Evolutionary conservation across 2,888 invertebrate genomes (phyloP), one percentile per base, ranked within the genome.

Genomic region (Dendrolimus houi): DNA sequence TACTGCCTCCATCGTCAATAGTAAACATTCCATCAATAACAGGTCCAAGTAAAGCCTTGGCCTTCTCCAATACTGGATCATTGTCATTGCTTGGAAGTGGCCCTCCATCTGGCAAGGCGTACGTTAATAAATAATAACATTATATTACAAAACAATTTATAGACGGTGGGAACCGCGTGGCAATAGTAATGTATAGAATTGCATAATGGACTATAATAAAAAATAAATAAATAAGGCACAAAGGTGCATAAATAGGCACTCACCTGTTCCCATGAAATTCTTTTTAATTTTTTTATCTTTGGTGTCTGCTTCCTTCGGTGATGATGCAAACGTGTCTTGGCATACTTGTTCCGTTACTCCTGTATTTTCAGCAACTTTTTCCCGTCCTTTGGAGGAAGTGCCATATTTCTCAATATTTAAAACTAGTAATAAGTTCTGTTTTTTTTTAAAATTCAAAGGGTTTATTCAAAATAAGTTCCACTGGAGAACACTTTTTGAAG

Each of bases 401-500:
- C 52, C 56, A 52, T 56, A 56, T 41, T 56, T 12, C 41, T 56
- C 56, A 56, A 56, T 56, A 52, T 52, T 56, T 40, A 40, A 29
- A 10, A 56, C 13, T 12, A 53, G 52, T n/a, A n/a, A n/a, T n/a
- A n/a, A n/a, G n/a, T n/a, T n/a, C n/a, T n/a, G n/a, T n/a, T n/a
- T n/a, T n/a, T n/a, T n/a, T n/a, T n/a, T n/a, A n/a, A n/a, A n/a
- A n/a, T n/a, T n/a, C n/a, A n/a, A n/a, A n/a, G n/a, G n/a, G n/a
- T n/a, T n/a, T n/a, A n/a, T n/a, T n/a, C n/a, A n/a, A n/a, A n/a
- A n/a, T n/a, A n/a, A n/a, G n/a, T n/a, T n/a, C n/a, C n/a, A n/a
- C n/a, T n/a, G n/a, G n/a, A n/a, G n/a, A n/a, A n/a, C n/a, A n/a
- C n/a, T n/a, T n/a, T n/a, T n/a, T n/a, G n/a, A n/a, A n/a, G n/a